A percentile compares a stretch with the other conserved stretches of the same genome.
Conservation (phyloP, 2,797 vertebrate species). For the Crocodylus rhombifer region DNA sequence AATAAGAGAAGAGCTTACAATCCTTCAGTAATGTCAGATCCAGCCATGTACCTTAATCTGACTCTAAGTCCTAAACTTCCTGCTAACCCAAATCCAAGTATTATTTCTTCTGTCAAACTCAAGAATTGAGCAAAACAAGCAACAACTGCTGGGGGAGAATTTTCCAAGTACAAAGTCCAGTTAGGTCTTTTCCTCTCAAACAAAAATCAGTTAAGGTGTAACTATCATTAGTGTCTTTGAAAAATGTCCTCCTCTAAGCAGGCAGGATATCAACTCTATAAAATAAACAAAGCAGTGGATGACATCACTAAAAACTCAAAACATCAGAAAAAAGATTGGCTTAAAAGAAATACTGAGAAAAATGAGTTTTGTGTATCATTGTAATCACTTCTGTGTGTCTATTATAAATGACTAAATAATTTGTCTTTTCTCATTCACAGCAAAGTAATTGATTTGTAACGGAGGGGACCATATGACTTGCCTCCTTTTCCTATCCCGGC, state of each 20-base stretch:
- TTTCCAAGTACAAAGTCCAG: not conserved
- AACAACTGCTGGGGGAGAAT: not conserved
- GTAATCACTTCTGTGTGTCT: not conserved
- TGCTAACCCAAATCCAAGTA: not conserved
- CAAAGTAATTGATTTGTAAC: not conserved
- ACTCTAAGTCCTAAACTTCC: not conserved
- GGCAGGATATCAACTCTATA: not conserved
- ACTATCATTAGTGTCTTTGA: not conserved
- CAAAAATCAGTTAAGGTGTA: not conserved
- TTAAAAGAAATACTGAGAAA: not conserved
- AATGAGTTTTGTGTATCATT: not conserved
- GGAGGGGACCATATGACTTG: constrained; percentile 18
- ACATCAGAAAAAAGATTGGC: not conserved
- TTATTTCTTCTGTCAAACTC: not conserved
- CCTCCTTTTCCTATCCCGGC: constrained; percentile 2
- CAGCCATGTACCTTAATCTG: not conserved
- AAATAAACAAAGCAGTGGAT: constrained; percentile 9
- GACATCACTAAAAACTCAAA: not conserved
- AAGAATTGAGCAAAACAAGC: not conserved
- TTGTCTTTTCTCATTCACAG: not conserved
- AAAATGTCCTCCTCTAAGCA: not conserved
- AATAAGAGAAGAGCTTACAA: not conserved
- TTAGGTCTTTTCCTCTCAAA: not conserved
- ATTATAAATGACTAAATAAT: not conserved
- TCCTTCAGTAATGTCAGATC: fast-evolving